Conservation (phyloP, 2,113 vertebrate species). For the Protobothrops flavoviridis region DNA sequence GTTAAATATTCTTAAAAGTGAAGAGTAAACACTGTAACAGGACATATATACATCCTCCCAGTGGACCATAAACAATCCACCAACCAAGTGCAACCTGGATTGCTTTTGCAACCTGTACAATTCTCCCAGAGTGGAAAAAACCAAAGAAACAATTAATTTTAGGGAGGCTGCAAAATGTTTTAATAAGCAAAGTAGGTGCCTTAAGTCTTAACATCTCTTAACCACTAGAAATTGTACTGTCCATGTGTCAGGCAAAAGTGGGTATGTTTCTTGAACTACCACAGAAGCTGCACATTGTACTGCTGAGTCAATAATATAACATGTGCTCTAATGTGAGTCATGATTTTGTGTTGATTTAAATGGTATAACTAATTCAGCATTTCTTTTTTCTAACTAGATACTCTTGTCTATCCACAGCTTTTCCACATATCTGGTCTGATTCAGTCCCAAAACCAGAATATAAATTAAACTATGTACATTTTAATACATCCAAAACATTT, state of each 20-base stretch:
- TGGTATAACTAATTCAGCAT: background rate
- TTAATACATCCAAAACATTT: background rate
- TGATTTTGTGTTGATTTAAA: slow-evolving; percentile 6
- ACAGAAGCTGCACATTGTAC: background rate
- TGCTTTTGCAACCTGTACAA: background rate
- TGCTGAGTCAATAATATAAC: background rate
- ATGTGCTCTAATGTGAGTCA: slow-evolving; percentile 28
- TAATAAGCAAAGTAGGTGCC: background rate
- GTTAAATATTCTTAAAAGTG: background rate
- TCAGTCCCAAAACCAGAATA: background rate
- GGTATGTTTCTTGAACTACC: background rate
- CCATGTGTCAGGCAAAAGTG: background rate
- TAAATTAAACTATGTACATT: background rate
- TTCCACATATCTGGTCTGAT: background rate
- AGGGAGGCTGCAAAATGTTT: background rate
- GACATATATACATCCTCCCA: background rate
- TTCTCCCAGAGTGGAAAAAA: background rate
- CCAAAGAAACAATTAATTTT: background rate
- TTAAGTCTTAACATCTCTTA: background rate
- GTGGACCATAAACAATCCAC: background rate
- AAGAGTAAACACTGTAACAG: slow-evolving; percentile 3
- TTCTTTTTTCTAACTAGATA: slow-evolving; percentile 10
- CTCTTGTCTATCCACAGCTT: background rate
- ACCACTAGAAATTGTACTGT: background rate
- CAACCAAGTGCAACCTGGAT: background rate